phyloP scores from a whole-genome alignment of 2,888 invertebrate genomes.

The Temnothorax unifasciatus region DNA sequence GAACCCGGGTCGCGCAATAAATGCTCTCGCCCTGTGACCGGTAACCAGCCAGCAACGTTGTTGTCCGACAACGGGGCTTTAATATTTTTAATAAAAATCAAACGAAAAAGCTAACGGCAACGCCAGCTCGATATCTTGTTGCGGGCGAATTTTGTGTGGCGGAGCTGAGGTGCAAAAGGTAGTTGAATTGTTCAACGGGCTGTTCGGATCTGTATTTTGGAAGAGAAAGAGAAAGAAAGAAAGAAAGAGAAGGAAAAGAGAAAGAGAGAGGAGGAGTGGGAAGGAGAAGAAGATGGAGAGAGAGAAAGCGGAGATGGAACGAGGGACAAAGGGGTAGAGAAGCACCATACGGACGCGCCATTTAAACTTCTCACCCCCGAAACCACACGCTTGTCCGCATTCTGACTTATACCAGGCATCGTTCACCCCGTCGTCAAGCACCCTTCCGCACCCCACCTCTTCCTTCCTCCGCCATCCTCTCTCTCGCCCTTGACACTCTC shows the following conservation, averaged over 20 bases:
- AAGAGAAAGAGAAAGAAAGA: conserved; percentile 2
- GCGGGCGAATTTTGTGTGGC: conserved; percentile 29
- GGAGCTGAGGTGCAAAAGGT: conserved; percentile 41
- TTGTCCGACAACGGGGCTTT: conserved; percentile 20
- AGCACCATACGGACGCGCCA: conserved; percentile 86
- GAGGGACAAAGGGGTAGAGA: conserved; percentile 73
- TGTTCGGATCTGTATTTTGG: conserved; percentile 15
- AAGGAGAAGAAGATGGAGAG: too few relatives aligned
- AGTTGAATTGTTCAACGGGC: conserved; percentile 19
- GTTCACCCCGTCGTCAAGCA: conserved; percentile 82
- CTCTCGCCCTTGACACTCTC: conserved; percentile 63
- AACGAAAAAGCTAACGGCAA: conserved; percentile 34
- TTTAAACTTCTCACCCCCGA: conserved; percentile 86
- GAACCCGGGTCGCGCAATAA: conserved; percentile 46
- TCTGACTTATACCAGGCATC: conserved; percentile 86
- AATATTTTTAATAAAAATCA: conserved; percentile 53
- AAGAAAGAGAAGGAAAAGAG: conserved; percentile 46
- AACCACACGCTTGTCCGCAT: conserved; percentile 86
- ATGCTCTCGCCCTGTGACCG: conserved; percentile 40
- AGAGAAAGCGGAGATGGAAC: conserved; percentile 37
- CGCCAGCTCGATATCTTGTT: conserved; percentile 45
- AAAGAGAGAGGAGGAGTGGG: conserved; percentile 57
- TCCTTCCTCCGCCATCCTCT: conserved; percentile 54
- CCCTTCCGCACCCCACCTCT: conserved; percentile 70
- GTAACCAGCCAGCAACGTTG: conserved; percentile 30